phyloP scores from a whole-genome alignment of 1,140 invertebrate species.

The Coelopa frigida region DNA sequence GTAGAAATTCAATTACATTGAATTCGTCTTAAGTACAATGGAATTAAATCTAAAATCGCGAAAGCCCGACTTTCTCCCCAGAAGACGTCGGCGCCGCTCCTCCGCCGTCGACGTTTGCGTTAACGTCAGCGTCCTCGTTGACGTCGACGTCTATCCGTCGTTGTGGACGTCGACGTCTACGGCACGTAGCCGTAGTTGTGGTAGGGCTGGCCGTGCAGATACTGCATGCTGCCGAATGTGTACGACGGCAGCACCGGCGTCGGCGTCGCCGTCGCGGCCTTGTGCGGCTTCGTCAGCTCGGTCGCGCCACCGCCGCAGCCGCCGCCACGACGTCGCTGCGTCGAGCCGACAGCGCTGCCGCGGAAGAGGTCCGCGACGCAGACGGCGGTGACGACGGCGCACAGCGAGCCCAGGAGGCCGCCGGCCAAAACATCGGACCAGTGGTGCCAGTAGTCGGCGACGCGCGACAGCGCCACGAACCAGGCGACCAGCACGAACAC shows the following conservation, averaged over 20 bases:
- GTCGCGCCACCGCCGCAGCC: slow-evolving; percentile 8
- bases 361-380: slow-evolving; percentile 33
- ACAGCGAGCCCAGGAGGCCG: slow-evolving; percentile 48
- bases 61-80: too few relatives aligned
- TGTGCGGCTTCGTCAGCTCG: not conserved
- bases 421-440: slow-evolving; percentile 62
- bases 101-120: too few relatives aligned
- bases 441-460: slow-evolving; percentile 95
- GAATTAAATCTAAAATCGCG: too few relatives aligned
- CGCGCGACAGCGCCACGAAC: slow-evolving; percentile 74
- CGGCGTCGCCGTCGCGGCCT: slow-evolving; percentile 6
- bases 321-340: not conserved
- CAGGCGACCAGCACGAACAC: slow-evolving; percentile 65
- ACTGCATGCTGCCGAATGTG: slow-evolving; percentile 36
- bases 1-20: too few relatives aligned
- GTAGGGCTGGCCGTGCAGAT: slow-evolving; percentile 33
- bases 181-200: slow-evolving; percentile 42
- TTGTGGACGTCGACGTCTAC: too few relatives aligned
- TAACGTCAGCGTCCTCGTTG: too few relatives aligned
- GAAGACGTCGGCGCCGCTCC: too few relatives aligned
- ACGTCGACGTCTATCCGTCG: too few relatives aligned
- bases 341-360: slow-evolving; percentile 14
- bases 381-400: slow-evolving; percentile 49
- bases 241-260: slow-evolving; percentile 31
- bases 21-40: too few relatives aligned